Conservation (phyloP, 1,140 invertebrate species). For the Dinoponera quadriceps region DNA sequence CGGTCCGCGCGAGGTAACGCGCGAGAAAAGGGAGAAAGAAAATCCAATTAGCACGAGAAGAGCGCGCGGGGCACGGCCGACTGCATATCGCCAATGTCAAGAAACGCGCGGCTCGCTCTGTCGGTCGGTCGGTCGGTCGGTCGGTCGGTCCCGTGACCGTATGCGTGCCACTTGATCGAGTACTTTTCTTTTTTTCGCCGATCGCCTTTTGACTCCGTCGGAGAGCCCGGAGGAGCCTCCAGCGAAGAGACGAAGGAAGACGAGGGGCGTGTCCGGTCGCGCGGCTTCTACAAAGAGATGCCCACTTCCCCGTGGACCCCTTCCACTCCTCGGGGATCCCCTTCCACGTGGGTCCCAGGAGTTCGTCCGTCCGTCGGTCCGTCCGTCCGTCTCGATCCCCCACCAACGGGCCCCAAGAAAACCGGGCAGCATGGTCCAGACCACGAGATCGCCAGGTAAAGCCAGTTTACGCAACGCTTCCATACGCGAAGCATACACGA, state of each 20-base stretch:
- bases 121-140: slow-evolving; percentile 47
- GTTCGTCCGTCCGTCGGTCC: slow-evolving; percentile 50
- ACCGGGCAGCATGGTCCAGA: slow-evolving; percentile 84
- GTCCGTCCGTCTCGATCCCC: slow-evolving; percentile 54
- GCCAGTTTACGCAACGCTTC: slow-evolving; percentile 83
- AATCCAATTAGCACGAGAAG: slow-evolving; percentile 38
- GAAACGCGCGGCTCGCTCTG: slow-evolving; percentile 66
- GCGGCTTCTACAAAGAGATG: slow-evolving; percentile 83
- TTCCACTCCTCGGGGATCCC: slow-evolving; percentile 75
- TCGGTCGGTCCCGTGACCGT: slow-evolving; percentile 51
- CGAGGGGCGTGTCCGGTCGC: slow-evolving; percentile 81
- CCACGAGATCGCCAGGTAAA: slow-evolving; percentile 82
- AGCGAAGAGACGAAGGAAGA: slow-evolving; percentile 78
- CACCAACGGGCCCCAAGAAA: slow-evolving; percentile 79
- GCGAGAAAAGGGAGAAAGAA: slow-evolving; percentile 15
- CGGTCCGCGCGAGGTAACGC: background rate
- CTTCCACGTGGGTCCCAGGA: slow-evolving; percentile 74
- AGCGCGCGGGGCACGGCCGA: background rate
- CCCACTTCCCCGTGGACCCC: slow-evolving; percentile 80
- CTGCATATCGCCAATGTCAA: slow-evolving; percentile 56
- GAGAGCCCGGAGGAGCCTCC: slow-evolving; percentile 71
- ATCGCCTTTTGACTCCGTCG: slow-evolving; percentile 62
- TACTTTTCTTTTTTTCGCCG: slow-evolving; percentile 55
- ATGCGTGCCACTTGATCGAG: slow-evolving; percentile 60
- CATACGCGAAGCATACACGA: slow-evolving; percentile 76